phyloP scores from a whole-genome alignment of 2,888 invertebrate genomes.

The Selenia dentaria region DNA sequence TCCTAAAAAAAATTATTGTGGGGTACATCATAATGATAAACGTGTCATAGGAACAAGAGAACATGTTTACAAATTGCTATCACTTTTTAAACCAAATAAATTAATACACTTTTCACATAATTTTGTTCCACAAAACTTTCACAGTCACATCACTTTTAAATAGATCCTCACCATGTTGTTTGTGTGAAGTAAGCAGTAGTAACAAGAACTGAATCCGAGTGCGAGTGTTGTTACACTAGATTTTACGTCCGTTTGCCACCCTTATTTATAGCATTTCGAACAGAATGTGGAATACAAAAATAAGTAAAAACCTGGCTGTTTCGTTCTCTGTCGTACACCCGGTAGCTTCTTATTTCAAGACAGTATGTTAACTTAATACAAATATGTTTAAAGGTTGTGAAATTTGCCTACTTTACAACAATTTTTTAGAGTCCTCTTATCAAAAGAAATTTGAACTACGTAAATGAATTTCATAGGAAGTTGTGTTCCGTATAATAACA shows the following conservation, averaged over 20 bases:
- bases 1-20: no score
- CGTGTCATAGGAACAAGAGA: no score
- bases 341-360: conserved; percentile 18
- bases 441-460: no score
- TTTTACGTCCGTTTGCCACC: conserved; percentile 68
- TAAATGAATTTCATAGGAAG: no score
- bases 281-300: conserved; percentile 73
- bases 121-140: conserved; percentile 14
- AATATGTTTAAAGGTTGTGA: no score
- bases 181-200: conserved; percentile 67
- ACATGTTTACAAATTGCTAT: no score
- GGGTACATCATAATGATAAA: no score
- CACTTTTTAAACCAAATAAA: no score
- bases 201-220: conserved; percentile 83
- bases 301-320: conserved; percentile 72
- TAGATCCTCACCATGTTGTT: conserved; percentile 72
- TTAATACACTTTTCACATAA: conserved; percentile 9
- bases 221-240: conserved; percentile 83
- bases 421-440: no score
- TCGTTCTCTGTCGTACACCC: conserved; percentile 59
- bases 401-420: no score
- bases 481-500: no score
- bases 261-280: conserved; percentile 80
- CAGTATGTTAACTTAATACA: conserved; percentile 1
- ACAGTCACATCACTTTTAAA: conserved; percentile 38